Base-by-base conservation (phyloP, 1,140 invertebrate genomes). In the Temnothorax nylanderi region DNA sequence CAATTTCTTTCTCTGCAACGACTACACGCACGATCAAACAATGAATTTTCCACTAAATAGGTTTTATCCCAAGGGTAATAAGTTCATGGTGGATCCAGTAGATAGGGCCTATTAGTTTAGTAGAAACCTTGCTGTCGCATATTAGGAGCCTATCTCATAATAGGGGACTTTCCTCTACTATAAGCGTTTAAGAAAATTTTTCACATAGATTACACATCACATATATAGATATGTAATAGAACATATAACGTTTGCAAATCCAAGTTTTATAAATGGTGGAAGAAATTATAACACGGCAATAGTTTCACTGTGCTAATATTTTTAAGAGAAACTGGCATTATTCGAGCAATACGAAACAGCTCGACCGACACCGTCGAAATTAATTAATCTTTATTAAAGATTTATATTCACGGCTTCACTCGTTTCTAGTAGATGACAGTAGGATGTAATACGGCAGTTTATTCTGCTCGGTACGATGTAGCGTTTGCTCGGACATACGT, bases 361-460 rank as follows among this genome's bases (percentile, higher is more conserved):
- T 16, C 26, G 16, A 76, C 13, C 10, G 54, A 56, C 13, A 16
- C 0, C 67, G 10, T 6, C 8, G 34, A 60, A 75, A 62, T 84
- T 84, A 84, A 84, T 84, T 60, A 75, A 75, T 75, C 80, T 84
- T 84, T 75, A 74, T 26, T 41, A 21, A 18, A 34, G 41, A 60
- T 74, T 84, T 47, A 13, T 60, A 58, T 47, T 47, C 16, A 4
- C 11, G 47, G 3, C 11, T 58, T 5, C 4, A 32, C 4, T 5
- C 13, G 56, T 54, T 7, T 58, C 37, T 62, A 49, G 47, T 10
- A 60, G 18, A 11, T 84, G 69, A 75, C 69, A 37, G 51, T 26
- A n/a, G 67, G 41, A 44, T 60, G 54, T 32, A 74, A 74, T 47
- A 60, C 18, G 51, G 26, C 26, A 44, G 44, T 47, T 60, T 71